Percentiles rank a stretch among this genome's conserved stretches.
Evolutionary conservation across 2,797 vertebrate species (phyloP).

Genomic region (Neopelma chrysocephalum): DNA sequence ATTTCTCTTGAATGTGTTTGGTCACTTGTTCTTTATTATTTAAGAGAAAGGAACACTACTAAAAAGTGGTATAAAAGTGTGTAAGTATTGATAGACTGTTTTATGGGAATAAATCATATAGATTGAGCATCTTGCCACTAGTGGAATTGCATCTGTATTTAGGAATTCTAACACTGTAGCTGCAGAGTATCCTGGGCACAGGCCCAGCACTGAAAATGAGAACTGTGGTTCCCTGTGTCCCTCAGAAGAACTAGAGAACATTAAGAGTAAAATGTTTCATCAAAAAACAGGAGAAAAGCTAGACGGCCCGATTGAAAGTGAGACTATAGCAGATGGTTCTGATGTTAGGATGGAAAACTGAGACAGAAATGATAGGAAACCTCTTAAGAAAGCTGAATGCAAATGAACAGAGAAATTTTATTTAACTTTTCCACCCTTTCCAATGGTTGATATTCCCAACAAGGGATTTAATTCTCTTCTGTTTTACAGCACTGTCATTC

Average conservation of each 20-base stretch:
- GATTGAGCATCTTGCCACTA: slow-evolving; percentile 21
- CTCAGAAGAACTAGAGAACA: background rate
- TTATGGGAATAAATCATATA: slow-evolving; percentile 22
- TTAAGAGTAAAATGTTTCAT: slow-evolving; percentile 17
- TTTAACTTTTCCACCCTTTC: slow-evolving; percentile 16
- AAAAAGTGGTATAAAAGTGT: background rate
- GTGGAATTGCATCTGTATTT: slow-evolving; percentile 3
- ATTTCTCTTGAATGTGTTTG: background rate
- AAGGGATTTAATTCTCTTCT: background rate
- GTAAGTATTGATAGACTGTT: background rate
- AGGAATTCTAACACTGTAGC: background rate
- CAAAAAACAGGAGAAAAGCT: slow-evolving; percentile 10
- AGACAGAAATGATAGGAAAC: background rate
- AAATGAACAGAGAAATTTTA: background rate
- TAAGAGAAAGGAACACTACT: background rate
- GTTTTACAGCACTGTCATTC: background rate
- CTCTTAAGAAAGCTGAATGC: background rate
- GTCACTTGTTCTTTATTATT: background rate
- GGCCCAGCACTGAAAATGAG: slow-evolving; percentile 35
- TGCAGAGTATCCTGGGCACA: slow-evolving; percentile 25
- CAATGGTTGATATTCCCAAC: background rate
- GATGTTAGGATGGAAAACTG: background rate
- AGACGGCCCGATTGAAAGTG: background rate
- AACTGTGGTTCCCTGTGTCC: background rate
- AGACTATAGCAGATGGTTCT: background rate